phyloP scores from a whole-genome alignment of 2,888 invertebrate genomes.

The Cistogaster globosa region DNA sequence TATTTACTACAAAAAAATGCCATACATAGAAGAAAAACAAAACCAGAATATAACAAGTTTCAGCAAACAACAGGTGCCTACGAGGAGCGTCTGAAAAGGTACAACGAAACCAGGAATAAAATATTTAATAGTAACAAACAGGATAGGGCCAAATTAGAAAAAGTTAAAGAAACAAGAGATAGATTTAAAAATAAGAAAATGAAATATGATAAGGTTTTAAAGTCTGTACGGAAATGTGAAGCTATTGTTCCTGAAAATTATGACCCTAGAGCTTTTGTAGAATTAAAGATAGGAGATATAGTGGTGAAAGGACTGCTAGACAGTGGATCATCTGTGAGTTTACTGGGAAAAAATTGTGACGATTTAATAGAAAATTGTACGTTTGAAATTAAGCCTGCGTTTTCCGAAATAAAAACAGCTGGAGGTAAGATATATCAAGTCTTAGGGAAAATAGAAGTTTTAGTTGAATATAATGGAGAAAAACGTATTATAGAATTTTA shows the following conservation, averaged over 20 bases:
- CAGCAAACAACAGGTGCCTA: background rate
- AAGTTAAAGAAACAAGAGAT: background rate
- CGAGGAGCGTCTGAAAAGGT: background rate
- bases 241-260: background rate
- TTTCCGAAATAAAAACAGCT: slow-evolving; percentile 3
- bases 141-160: background rate
- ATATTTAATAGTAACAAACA: background rate
- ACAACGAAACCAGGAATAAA: background rate
- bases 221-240: background rate
- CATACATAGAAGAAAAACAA: background rate
- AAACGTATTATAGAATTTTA: background rate
- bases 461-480: background rate
- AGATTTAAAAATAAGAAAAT: background rate
- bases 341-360: background rate
- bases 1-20: background rate
- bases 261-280: slow-evolving; percentile 4
- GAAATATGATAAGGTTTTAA: background rate
- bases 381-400: background rate
- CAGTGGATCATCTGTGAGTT: background rate
- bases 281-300: background rate
- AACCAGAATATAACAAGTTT: background rate
- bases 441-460: background rate
- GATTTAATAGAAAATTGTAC: background rate
- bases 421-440: background rate
- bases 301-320: background rate